Conservation (phyloP, 2,797 vertebrate species). For the Enteromius fasciolatus region DNA sequence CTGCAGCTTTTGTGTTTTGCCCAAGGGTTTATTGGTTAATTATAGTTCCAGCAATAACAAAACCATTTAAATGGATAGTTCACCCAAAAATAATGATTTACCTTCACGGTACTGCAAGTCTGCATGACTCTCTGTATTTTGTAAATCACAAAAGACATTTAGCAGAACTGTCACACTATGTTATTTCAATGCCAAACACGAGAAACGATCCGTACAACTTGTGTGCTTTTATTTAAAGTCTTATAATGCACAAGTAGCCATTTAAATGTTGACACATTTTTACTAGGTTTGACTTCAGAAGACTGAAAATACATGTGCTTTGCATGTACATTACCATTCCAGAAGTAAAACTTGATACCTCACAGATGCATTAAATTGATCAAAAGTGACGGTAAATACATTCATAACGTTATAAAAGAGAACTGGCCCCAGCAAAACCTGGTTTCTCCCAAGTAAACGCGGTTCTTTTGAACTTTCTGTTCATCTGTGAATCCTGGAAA, state of each 20-base stretch:
- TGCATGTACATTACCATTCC: not conserved
- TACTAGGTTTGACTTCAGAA: not conserved
- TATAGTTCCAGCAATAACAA: conserved; percentile 19
- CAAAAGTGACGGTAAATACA: not conserved
- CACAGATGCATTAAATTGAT: not conserved
- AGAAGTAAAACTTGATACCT: not conserved
- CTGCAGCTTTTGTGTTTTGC: conserved; percentile 2
- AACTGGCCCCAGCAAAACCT: no score
- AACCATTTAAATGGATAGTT: not conserved
- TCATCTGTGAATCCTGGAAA: not conserved
- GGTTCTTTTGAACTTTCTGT: not conserved
- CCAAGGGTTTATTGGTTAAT: conserved; percentile 15
- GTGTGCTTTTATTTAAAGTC: not conserved
- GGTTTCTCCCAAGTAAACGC: no score
- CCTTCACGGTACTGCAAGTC: not conserved
- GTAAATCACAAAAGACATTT: not conserved
- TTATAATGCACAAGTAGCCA: not conserved
- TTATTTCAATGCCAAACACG: not conserved
- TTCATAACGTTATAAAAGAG: not conserved
- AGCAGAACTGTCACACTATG: not conserved
- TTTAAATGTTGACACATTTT: not conserved
- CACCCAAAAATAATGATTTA: not conserved
- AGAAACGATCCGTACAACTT: not conserved
- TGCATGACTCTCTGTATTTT: not conserved
- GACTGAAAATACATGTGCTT: not conserved